These are phyloP conservation scores for Micrasema minimum DNA, from an alignment of 1,140 invertebrate genomes.

Conservation along the genomic window DNA sequence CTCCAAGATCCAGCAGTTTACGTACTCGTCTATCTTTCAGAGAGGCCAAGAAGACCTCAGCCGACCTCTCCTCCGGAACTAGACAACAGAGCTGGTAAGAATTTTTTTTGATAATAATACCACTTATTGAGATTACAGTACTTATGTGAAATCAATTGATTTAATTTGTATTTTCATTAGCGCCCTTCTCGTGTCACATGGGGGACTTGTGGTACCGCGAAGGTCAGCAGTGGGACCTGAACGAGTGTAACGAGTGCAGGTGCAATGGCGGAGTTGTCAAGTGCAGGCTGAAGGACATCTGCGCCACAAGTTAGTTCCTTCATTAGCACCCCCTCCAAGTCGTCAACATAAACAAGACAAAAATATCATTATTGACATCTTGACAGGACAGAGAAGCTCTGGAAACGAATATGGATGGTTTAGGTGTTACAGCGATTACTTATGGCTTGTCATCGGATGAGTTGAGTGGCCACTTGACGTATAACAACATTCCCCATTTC, in stretches of 20 bases:
- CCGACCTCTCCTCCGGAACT: constrained; percentile 18
- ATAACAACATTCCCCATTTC: too few species aligned
- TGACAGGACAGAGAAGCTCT: too few species aligned
- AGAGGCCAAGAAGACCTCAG: constrained; percentile 43
- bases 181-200: constrained; percentile 61
- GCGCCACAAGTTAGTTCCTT: constrained; percentile 44
- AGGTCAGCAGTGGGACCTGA: constrained; percentile 72
- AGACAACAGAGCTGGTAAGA: constrained; percentile 1
- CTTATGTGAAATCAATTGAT: constrained; percentile 18
- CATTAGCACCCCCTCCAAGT: too few species aligned
- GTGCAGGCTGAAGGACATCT: constrained; percentile 63
- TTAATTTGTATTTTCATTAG: constrained; percentile 36
- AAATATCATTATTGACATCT: too few species aligned
- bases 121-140: too few species aligned
- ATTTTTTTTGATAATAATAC: too few species aligned
- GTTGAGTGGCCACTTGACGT: too few species aligned
- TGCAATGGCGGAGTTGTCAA: constrained; percentile 70
- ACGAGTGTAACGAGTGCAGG: constrained; percentile 73
- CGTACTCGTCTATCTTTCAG: constrained; percentile 14
- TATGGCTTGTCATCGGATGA: too few species aligned
- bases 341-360: too few species aligned
- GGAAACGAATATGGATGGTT: too few species aligned
- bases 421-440: too few species aligned
- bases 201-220: constrained; percentile 70
- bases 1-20: too few species aligned